These are phyloP conservation scores for Corythornis cristatus DNA, from an alignment of 2,113 vertebrate genomes.

Conservation along the genomic window DNA sequence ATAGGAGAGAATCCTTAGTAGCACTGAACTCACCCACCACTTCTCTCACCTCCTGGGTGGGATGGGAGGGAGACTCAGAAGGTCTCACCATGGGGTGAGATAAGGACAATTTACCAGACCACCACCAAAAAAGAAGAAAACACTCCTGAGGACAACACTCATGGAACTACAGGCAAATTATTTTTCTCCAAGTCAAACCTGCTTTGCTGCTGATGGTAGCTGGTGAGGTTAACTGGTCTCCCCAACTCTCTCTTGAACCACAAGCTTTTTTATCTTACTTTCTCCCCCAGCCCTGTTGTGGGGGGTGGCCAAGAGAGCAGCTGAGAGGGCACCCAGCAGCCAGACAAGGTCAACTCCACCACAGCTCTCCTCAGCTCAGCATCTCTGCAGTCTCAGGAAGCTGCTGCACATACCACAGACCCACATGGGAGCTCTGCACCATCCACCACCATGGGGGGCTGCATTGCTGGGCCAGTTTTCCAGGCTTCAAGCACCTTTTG, in stretches of 20 bases:
- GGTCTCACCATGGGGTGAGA: too few species aligned
- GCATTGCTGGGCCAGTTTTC: background rate
- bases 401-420: background rate
- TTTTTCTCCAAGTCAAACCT: background rate
- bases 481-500: background rate
- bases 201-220: background rate
- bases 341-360: background rate
- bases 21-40: background rate
- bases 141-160: too few species aligned
- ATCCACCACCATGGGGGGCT: background rate
- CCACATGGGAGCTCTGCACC: background rate
- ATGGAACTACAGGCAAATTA: background rate
- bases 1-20: fast-evolving
- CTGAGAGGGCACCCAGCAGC: background rate
- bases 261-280: background rate
- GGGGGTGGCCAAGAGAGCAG: background rate
- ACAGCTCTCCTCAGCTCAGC: background rate
- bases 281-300: background rate
- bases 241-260: background rate
- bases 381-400: background rate
- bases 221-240: background rate
- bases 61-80: too few species aligned
- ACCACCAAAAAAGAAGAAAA: too few species aligned
- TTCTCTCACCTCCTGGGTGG: too few species aligned
- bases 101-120: too few species aligned